Conservation (phyloP, 2,888 invertebrate genomes). For the Parnassius apollo region DNA sequence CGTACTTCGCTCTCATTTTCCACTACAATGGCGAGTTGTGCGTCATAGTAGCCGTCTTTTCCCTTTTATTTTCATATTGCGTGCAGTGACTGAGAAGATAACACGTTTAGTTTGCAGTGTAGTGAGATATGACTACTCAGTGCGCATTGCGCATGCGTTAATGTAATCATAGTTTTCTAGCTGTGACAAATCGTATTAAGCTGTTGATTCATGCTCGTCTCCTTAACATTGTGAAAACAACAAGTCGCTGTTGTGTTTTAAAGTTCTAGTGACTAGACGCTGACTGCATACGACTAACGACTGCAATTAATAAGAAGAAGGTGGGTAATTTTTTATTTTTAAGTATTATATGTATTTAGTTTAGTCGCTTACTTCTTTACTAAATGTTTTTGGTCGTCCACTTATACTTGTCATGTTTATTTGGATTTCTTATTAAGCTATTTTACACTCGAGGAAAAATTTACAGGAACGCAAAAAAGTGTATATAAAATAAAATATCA, state of each 20-base stretch:
- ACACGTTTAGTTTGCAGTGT: conserved; percentile 25
- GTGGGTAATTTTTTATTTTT: conserved; percentile 14
- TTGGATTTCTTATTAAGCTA: no score
- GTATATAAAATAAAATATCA: no score
- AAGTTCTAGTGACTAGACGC: not conserved
- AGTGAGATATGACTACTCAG: conserved; percentile 28
- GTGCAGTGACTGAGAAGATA: conserved; percentile 7
- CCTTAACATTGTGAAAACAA: conserved; percentile 11
- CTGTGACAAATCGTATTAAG: conserved; percentile 42
- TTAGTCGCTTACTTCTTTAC: conserved; percentile 23
- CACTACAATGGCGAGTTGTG: conserved; percentile 15
- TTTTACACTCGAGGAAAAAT: no score
- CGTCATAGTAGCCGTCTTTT: conserved; percentile 14
- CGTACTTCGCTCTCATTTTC: conserved; percentile 19
- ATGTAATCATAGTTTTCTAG: conserved; percentile 48
- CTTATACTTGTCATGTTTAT: not conserved
- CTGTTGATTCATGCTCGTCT: conserved; percentile 28
- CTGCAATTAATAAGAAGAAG: conserved; percentile 4
- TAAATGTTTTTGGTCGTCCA: conserved; percentile 28
- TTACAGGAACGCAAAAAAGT: no score
- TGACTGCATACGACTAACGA: not conserved
- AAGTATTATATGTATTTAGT: not conserved
- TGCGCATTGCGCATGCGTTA: conserved; percentile 53
- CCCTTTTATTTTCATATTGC: conserved; percentile 24
- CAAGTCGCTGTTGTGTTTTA: conserved; percentile 4